Percentiles rank a stretch among this genome's conserved stretches.
Conservation (phyloP, 2,888 invertebrate genomes). For the Cryptophagus acutangulus region DNA sequence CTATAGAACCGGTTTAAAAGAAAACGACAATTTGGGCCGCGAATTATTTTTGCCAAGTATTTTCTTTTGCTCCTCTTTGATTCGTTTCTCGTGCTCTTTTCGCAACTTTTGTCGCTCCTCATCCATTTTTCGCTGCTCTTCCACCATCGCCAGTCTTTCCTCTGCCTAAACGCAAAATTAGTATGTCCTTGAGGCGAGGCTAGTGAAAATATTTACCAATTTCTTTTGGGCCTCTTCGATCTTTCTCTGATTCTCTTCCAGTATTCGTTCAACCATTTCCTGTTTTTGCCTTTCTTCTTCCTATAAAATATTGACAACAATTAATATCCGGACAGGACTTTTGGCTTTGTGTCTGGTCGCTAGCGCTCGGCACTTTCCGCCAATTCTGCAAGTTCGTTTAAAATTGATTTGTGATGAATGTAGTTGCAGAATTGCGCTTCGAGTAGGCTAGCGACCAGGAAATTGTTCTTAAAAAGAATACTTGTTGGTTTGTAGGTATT, state of each 20-base stretch:
- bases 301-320: slow-evolving; percentile 68
- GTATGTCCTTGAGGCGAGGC: background rate
- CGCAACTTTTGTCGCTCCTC: slow-evolving; percentile 90
- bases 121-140: slow-evolving; percentile 93
- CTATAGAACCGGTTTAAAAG: slow-evolving; percentile 69
- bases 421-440: background rate
- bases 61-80: slow-evolving; percentile 94
- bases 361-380: too few relatives aligned
- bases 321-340: slow-evolving; percentile 39
- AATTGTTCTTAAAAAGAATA: too few relatives aligned
- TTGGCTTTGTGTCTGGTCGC: slow-evolving; percentile 36
- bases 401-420: too few relatives aligned
- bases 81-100: slow-evolving; percentile 87
- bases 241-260: slow-evolving; percentile 96
- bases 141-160: slow-evolving; percentile 92
- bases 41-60: slow-evolving; percentile 97
- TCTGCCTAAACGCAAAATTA: slow-evolving; percentile 66
- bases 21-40: slow-evolving; percentile 90
- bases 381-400: too few relatives aligned
- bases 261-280: slow-evolving; percentile 91
- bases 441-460: too few relatives aligned
- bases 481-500: too few relatives aligned
- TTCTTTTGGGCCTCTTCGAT: slow-evolving; percentile 96
- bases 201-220: slow-evolving; percentile 66
- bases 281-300: slow-evolving; percentile 96